phyloP scores from a whole-genome alignment of 2,797 vertebrate genomes.

The Falco concolor region DNA sequence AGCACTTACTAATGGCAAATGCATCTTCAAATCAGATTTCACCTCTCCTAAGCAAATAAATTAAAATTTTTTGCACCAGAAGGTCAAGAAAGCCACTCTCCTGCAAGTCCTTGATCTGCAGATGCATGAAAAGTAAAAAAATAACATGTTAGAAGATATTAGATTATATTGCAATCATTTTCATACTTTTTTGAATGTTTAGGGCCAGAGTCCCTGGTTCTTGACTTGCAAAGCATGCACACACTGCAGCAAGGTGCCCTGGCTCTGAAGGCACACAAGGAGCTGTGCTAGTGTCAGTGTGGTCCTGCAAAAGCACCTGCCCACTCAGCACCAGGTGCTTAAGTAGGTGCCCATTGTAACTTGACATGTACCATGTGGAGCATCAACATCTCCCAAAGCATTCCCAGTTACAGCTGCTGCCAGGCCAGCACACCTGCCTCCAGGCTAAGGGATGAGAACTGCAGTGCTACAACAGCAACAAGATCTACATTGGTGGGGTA shows the following conservation, averaged over 20 bases:
- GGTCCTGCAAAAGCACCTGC: background rate
- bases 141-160: background rate
- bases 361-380: fast-evolving
- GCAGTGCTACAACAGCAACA: background rate
- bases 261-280: background rate
- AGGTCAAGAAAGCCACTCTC: background rate
- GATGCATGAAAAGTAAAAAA: background rate
- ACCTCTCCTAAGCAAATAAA: constrained; percentile 17
- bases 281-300: background rate
- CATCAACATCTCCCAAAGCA: fast-evolving
- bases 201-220: background rate
- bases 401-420: background rate
- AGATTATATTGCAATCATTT: background rate
- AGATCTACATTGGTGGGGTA: background rate
- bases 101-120: background rate
- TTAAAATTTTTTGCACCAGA: background rate
- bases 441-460: background rate
- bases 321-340: background rate
- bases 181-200: background rate
- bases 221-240: background rate
- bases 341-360: background rate
- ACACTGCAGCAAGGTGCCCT: background rate
- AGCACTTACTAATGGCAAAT: constrained; percentile 64
- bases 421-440: background rate
- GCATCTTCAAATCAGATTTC: constrained; percentile 46